Evolutionary conservation across 2,888 invertebrate species (phyloP).

Genomic region (Nephrotoma guestfalica): DNA sequence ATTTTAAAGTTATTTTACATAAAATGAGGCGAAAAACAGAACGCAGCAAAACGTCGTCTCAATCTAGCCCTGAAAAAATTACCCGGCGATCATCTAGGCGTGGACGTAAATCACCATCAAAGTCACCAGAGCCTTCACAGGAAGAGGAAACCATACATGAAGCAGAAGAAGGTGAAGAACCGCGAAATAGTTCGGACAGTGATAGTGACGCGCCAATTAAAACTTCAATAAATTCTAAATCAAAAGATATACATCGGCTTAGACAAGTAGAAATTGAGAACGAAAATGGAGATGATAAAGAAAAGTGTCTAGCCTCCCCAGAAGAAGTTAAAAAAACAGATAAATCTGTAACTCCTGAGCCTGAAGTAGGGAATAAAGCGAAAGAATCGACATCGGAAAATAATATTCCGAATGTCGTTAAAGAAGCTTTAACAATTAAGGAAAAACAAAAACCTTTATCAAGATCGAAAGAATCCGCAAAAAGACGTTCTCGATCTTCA

Average conservation of each 20-base stretch:
- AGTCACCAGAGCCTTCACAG: conserved; percentile 22
- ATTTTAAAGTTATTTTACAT: background rate
- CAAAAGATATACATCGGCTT: conserved; percentile 3
- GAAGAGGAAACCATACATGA: conserved; percentile 18
- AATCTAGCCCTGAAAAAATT: conserved; percentile 34
- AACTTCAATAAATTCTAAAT: background rate
- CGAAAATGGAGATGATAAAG: background rate
- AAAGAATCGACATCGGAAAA: background rate
- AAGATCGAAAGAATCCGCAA: background rate
- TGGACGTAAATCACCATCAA: conserved; percentile 33
- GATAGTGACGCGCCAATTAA: conserved; percentile 9
- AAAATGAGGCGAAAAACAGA: conserved; percentile 62
- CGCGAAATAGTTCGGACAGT: conserved; percentile 12
- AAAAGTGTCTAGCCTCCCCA: background rate
- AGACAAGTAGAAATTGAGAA: background rate
- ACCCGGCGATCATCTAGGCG: conserved; percentile 34
- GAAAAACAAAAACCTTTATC: background rate
- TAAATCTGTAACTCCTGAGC: background rate
- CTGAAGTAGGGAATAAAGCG: background rate
- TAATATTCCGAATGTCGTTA: background rate
- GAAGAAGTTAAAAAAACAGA: background rate
- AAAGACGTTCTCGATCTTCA: background rate
- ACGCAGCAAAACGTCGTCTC: conserved; percentile 50
- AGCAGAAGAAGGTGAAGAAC: conserved; percentile 12
- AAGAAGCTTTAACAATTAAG: background rate